These are phyloP conservation scores for Diarsia mendica DNA, from an alignment of 2,888 invertebrate species.

Conservation along the genomic window DNA sequence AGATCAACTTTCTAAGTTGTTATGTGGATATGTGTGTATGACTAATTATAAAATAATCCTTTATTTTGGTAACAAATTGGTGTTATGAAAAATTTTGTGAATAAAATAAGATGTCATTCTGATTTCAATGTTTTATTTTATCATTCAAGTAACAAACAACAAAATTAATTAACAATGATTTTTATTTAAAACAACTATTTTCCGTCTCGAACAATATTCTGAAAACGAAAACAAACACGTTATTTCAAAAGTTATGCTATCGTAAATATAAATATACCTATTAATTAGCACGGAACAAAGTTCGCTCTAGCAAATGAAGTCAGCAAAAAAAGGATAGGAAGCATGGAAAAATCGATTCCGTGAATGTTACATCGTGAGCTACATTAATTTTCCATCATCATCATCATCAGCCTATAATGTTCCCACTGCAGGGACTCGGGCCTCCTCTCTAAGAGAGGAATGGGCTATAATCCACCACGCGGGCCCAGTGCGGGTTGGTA, in stretches of 20 bases:
- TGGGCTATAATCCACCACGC: too few species aligned
- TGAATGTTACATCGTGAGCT: too few species aligned
- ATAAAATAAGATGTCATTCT: conserved; percentile 89
- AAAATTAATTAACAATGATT: conserved; percentile 32
- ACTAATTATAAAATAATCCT: conserved; percentile 88
- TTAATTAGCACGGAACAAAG: too few species aligned
- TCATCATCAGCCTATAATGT: too few species aligned
- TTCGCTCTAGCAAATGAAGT: too few species aligned
- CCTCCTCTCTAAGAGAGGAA: too few species aligned
- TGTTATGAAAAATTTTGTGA: conserved; percentile 89
- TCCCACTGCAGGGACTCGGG: too few species aligned
- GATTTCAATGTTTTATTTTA: conserved; percentile 65
- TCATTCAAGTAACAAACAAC: conserved; percentile 47
- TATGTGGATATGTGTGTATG: conserved; percentile 86
- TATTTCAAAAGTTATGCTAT: background rate
- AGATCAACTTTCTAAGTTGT: conserved; percentile 83
- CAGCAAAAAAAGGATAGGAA: too few species aligned
- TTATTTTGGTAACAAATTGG: conserved; percentile 90
- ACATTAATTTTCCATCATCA: too few species aligned
- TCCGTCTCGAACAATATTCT: conserved; percentile 84
- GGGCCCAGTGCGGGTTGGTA: too few species aligned
- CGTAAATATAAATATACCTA: too few species aligned
- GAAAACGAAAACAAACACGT: conserved; percentile 70
- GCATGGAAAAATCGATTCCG: too few species aligned
- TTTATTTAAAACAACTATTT: conserved; percentile 71